Conservation (phyloP, 2,797 vertebrate species). For the Labeo calbasu region DNA sequence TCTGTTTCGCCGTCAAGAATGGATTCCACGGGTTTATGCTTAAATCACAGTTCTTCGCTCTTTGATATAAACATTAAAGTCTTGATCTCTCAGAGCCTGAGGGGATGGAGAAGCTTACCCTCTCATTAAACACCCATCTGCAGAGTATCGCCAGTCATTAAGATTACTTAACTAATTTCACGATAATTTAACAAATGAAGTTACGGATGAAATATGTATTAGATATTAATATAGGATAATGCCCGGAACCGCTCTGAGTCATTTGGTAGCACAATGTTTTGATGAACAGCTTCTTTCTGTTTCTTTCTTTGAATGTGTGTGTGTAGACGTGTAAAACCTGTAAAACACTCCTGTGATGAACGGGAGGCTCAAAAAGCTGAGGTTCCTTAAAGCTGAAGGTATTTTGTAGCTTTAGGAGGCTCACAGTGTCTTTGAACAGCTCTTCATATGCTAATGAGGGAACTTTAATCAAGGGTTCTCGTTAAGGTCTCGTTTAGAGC, state of each 20-base stretch:
- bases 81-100: constrained; percentile 48
- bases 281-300: background rate
- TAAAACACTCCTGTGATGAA: constrained; percentile 42
- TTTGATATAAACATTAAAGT: constrained; percentile 55
- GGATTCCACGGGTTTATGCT: constrained; percentile 3
- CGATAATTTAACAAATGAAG: constrained; percentile 44
- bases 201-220: constrained; percentile 21
- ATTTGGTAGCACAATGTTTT: constrained; percentile 7
- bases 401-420: constrained; percentile 48
- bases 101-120: constrained; percentile 36
- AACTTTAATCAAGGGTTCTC: constrained; percentile 57
- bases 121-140: constrained; percentile 49
- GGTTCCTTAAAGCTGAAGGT: constrained; percentile 46
- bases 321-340: constrained; percentile 1
- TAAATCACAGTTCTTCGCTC: constrained; percentile 28
- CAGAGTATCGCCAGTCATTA: constrained; percentile 42
- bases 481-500: constrained; percentile 54
- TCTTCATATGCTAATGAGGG: constrained; percentile 58
- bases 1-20: constrained; percentile 24
- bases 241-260: background rate
- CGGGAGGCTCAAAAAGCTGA: constrained; percentile 17
- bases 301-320: constrained; percentile 12
- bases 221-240: constrained; percentile 27
- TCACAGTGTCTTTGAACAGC: constrained; percentile 49
- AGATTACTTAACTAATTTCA: constrained; percentile 39